Conservation (phyloP, 2,113 vertebrate species). For the Lethenteron reissneri region DNA sequence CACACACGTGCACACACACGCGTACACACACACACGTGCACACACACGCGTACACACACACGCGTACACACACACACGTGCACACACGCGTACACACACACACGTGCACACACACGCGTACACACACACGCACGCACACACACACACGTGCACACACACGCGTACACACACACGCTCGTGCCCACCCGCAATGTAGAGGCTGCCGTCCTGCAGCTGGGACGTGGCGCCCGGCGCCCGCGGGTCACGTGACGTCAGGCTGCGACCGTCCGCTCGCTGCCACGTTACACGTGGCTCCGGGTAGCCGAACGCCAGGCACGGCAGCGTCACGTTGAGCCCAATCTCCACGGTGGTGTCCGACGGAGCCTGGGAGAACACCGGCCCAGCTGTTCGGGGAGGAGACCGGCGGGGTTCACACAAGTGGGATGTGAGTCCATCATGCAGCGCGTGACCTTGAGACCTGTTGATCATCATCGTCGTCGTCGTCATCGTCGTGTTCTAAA, state of each 20-base stretch:
- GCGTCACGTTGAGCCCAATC: constrained; percentile 51
- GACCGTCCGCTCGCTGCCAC: constrained; percentile 35
- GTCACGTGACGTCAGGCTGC: constrained; percentile 16
- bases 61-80: not conserved
- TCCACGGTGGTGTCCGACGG: constrained; percentile 39
- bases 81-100: not conserved
- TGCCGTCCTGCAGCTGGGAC: constrained; percentile 33
- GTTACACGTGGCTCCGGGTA: constrained; percentile 51
- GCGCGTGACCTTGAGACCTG: too few species aligned
- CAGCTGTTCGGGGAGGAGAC: constrained; percentile 22
- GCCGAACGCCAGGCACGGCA: constrained; percentile 43
- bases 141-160: not conserved
- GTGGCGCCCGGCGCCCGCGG: constrained; percentile 12
- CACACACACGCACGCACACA: not conserved
- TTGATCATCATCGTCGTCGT: too few species aligned
- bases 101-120: not conserved
- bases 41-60: not conserved
- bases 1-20: too few species aligned
- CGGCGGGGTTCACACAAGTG: too few species aligned
- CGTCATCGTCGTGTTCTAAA: too few species aligned
- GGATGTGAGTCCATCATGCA: too few species aligned
- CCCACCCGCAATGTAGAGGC: constrained; percentile 44
- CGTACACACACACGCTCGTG: not conserved
- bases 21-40: not conserved
- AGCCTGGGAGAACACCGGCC: constrained; percentile 46